Base-by-base conservation (phyloP, 2,113 vertebrate species). In the Solea solea region DNA sequence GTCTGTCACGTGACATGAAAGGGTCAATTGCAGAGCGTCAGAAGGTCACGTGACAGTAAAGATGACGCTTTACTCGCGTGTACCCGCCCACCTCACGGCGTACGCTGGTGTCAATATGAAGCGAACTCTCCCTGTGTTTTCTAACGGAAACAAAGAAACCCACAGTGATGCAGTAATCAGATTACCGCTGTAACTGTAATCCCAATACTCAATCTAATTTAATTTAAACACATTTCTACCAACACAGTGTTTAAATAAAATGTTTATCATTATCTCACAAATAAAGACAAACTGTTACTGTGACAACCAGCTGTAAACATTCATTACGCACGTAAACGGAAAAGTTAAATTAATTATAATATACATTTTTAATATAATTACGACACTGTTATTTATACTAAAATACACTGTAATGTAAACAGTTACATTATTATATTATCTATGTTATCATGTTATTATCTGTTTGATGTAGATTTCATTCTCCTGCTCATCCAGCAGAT, bases 61-160 rank as follows among this genome's bases (percentile, higher is more conserved):
- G n/a, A 25, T 4, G 45, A 48, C 10, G 45, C 11, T 11, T 11
- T 48, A 13, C 45, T 13, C 4, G 11, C 1, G 1, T 10, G 45
- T 13, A 8, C 9, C 88, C 85, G 55, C 88, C 79, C 69, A 0
- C 3, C 9, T 0, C 1, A 6, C 10, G 61, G 46, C 16, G 14
- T 56, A n/a, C 39, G 10, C 28, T 6, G 44, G 27, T 69, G 4
- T 0, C 0, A 0, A 9, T 3, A n/a, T 12, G 1, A 55, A 75
- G 49, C 67, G 0, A 4, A 64, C 49, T 59, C 95, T 11, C 68
- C 94, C 21, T 91, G 80, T 90, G 9, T 3, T 11, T 8, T 0
- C 13, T 49, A n/a, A 9, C 10, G 25, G 44, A 48, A 34, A 34
- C 34, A 34, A 34, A 34, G 34, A 34, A 34, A 34, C 34, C 34